Evolutionary conservation across 2,888 invertebrate species (phyloP), one percentile per base, ranked within the genome.

Genomic region (Dryobotodes eremita): DNA sequence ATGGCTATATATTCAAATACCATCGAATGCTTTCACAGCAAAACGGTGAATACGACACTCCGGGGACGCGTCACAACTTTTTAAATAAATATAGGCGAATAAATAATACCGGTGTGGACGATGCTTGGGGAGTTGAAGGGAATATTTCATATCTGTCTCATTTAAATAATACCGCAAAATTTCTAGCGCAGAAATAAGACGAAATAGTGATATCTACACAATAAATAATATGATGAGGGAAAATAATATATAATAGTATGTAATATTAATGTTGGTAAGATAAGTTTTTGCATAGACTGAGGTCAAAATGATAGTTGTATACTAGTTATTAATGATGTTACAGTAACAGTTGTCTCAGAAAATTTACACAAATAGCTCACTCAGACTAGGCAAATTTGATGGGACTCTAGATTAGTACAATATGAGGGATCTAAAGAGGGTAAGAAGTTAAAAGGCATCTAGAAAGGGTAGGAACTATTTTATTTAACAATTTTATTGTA

Each of bases 51-150:
- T 90, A 92, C 90, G 92, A 90, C 91, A 86, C 94, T 90, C 91
- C 15, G 23, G 94, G 93, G 94, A 93, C 80, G 68, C 89, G 91
- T 90, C 89, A 90, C 91, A 92, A 93, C 93, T 94, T 91, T 93
- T 90, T 88, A 92, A 92, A 94, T 92, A 93, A 93, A 93, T 93
- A 93, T 92, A 89, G 84, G 89, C 85, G 76, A 88, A 92, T 92
- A 93, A 93, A 92, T 93, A 92, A 91, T 91, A 89, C 88, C 71
- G 57, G 55, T 77, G 68, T 68, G 77, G 75, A 69, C 88, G 81
- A 78, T 79, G 86, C 90, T 88, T 77, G 77, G 90, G 90, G 90
- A 86, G 80, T 82, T 72, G 80, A 84, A 83, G 88, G 89, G 80
- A 87, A 91, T 89, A 88, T 90, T 87, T 85, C 85, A 87, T 79